Base-by-base conservation (phyloP, 2,888 invertebrate species). In the Merodon equestris region DNA sequence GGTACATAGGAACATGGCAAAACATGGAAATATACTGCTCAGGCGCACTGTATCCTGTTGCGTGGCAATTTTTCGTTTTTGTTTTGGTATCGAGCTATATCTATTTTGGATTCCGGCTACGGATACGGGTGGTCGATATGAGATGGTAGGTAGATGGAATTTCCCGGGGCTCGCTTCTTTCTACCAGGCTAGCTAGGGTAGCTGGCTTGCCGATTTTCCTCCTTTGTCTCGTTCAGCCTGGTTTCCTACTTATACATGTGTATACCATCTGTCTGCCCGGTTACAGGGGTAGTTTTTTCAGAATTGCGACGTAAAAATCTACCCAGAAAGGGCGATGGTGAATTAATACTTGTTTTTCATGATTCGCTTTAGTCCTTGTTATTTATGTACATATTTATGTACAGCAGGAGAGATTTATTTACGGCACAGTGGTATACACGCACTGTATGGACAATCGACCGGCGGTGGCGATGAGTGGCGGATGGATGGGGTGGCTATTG, bases 141-240 rank as follows among this genome's bases (percentile, higher is more conserved):
- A 36, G 2, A 40, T 42, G 60, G 27, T 27, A 48, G 51, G 53
- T 13, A 38, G 47, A n/a, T 61, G 56, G 50, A 77, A 72, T 77
- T 77, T 77, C 77, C 77, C 77, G 77, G 77, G 77, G 77, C 77
- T 77, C 77, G 34, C 72, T 53, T 68, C 63, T 73, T 53, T 3
- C 40, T 7, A 7, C 27, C 7, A 58, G 47, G n/a, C n/a, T 61
- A 77, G 56, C 72, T 66, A 72, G 61, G 42, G 53, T 67, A 56
- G 47, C 47, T 61, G 56, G 54, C 66, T 57, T 56, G 47, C 66
- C 66, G 70, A 66, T 64, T 71, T 40, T 9, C 71, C 36, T 38
- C 54, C 45, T 66, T 66, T 42, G 48, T 19, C 9, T 27, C 27
- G 27, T 19, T 7, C 3, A 45, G 1, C 9, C 45, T 15, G 47